A percentile compares a stretch with the other conserved stretches of the same genome.
These are phyloP conservation scores for Drosophila stalkeri DNA, from an alignment of 2,888 invertebrate genomes.

Conservation along the genomic window DNA sequence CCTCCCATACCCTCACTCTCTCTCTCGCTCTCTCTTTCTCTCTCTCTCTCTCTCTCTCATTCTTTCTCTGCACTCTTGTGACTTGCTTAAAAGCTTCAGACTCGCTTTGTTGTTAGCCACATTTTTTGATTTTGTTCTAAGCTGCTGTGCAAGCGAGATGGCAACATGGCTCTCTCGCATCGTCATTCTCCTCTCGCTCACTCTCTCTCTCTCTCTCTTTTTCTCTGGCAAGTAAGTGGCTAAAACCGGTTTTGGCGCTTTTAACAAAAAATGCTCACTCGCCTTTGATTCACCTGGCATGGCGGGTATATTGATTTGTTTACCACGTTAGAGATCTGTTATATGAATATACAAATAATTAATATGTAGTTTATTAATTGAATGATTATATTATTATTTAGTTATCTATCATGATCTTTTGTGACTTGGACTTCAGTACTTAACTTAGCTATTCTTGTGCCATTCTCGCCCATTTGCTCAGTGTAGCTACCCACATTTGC, in stretches of 20 bases:
- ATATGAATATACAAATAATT: too few relatives aligned
- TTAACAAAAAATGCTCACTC: constrained; percentile 17
- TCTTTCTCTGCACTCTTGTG: background rate
- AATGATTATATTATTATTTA: too few relatives aligned
- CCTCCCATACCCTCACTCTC: background rate
- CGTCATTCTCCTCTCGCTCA: background rate
- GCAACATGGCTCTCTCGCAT: constrained; percentile 14
- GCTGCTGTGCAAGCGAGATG: constrained; percentile 51
- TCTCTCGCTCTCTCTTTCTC: background rate
- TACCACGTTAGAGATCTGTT: background rate
- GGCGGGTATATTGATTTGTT: constrained; percentile 14
- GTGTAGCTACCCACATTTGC: background rate
- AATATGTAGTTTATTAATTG: too few relatives aligned
- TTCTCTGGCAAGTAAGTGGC: constrained; percentile 1
- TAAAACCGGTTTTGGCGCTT: constrained; percentile 50
- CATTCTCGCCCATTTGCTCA: background rate
- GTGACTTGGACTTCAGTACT: too few relatives aligned
- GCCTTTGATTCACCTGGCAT: background rate
- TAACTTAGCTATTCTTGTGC: too few relatives aligned
- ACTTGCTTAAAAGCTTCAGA: constrained; percentile 61
- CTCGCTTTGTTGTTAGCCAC: constrained; percentile 33
- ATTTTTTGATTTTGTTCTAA: constrained; percentile 71
- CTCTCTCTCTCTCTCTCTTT: constrained; percentile 3
- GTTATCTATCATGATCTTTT: too few relatives aligned
- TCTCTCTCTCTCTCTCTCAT: constrained; percentile 2